Conservation (phyloP, 2,888 invertebrate species). For the Cancer borealis region DNA sequence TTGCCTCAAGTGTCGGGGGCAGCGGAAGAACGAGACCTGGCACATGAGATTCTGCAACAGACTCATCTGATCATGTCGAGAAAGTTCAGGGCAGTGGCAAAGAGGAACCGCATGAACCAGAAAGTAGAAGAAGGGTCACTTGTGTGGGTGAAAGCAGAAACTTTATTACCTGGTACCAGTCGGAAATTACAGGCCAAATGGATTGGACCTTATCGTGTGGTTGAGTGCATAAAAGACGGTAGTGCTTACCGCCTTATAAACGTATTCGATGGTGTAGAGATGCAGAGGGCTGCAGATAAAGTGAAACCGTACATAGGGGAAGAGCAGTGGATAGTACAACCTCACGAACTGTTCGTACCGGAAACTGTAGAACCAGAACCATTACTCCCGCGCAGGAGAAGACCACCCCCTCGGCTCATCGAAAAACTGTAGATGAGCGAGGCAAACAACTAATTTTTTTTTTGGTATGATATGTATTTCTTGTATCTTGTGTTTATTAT, state of each 20-base stretch:
- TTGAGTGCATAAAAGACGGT: background rate
- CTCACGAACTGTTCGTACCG: background rate
- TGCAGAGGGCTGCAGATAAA: slow-evolving; percentile 13
- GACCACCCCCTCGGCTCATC: too few relatives aligned
- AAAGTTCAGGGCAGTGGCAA: background rate
- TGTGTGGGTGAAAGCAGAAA: background rate
- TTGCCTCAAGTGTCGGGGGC: too few relatives aligned
- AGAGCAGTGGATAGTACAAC: background rate
- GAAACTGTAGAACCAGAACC: too few relatives aligned
- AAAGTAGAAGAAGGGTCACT: background rate
- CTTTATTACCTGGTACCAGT: background rate
- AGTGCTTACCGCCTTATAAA: background rate
- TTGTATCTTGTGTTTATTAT: too few relatives aligned
- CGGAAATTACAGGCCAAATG: background rate
- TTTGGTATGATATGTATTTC: too few relatives aligned
- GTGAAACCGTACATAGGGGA: background rate
- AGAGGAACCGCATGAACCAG: background rate
- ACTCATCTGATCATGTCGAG: background rate
- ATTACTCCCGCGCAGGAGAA: too few relatives aligned
- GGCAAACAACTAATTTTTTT: too few relatives aligned
- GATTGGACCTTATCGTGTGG: background rate
- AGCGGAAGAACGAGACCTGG: background rate
- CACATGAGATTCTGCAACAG: background rate
- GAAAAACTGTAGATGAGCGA: too few relatives aligned
- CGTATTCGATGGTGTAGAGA: background rate